A percentile compares a stretch with the other conserved stretches of the same genome.
phyloP scores from a whole-genome alignment of 2,888 invertebrate species.

The Pristionchus mayeri region DNA sequence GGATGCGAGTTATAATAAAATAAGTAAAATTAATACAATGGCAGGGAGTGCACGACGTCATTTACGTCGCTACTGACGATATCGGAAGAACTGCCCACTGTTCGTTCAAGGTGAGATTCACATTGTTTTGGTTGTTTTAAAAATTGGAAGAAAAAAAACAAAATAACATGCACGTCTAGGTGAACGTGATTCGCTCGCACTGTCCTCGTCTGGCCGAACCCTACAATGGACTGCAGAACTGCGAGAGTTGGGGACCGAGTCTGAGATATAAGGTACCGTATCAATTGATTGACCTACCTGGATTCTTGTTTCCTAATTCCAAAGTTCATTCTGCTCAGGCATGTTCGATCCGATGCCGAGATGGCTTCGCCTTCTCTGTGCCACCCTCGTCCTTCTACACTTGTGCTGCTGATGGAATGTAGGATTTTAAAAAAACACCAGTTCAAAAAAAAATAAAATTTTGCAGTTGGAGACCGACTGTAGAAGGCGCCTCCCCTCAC shows the following conservation, averaged over 20 bases:
- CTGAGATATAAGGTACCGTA: slow-evolving; percentile 79
- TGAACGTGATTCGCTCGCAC: slow-evolving; percentile 85
- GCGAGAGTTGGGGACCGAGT: slow-evolving; percentile 96
- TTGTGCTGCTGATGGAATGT: slow-evolving; percentile 97
- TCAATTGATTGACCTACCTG: neutral
- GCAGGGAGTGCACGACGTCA: slow-evolving; percentile 55
- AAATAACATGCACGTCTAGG: slow-evolving; percentile 50
- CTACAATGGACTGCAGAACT: slow-evolving; percentile 90
- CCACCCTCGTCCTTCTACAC: slow-evolving; percentile 96
- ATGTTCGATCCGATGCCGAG: slow-evolving; percentile 83
- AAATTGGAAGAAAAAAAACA: no score
- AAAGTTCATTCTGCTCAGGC: slow-evolving; percentile 78
- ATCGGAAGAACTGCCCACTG: slow-evolving; percentile 69
- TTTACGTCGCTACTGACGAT: slow-evolving; percentile 76
- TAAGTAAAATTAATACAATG: neutral
- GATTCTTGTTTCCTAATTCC: neutral
- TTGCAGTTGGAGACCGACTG: slow-evolving; percentile 44
- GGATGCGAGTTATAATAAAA: no score
- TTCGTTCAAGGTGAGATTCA: slow-evolving; percentile 66
- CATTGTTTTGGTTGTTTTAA: no score
- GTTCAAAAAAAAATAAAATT: neutral
- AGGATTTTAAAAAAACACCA: slow-evolving; percentile 76
- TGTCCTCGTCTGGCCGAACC: slow-evolving; percentile 91
- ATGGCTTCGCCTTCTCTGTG: slow-evolving; percentile 84
- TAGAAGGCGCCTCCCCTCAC: neutral